phyloP scores from a whole-genome alignment of 2,888 invertebrate species.

The Halocaridina rubra region DNA sequence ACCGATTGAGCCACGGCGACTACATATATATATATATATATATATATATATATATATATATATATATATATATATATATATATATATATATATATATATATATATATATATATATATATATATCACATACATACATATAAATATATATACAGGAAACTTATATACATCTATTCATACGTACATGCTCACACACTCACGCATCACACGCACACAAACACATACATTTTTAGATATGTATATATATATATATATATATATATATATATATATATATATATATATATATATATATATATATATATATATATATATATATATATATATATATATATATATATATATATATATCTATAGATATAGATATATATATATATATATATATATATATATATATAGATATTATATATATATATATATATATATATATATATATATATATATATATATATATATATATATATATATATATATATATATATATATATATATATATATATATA shows the following conservation, averaged over 20 bases:
- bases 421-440: background rate
- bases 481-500: slow-evolving; percentile 30
- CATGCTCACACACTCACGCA: background rate
- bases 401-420: background rate
- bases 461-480: slow-evolving; percentile 19
- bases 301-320: background rate
- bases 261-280: background rate
- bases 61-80: no score
- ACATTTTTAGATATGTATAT: background rate
- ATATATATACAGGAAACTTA: background rate
- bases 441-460: background rate
- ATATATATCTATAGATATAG: background rate
- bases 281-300: background rate
- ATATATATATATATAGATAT: background rate
- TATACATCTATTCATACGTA: background rate
- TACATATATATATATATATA: no score
- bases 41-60: no score
- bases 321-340: slow-evolving; percentile 1
- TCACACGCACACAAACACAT: background rate
- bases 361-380: background rate
- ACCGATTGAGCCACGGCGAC: no score
- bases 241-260: background rate
- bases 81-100: no score
- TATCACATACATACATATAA: background rate
- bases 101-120: no score